Conservation (phyloP, 2,113 vertebrate species). For the Strix uralensis region DNA sequence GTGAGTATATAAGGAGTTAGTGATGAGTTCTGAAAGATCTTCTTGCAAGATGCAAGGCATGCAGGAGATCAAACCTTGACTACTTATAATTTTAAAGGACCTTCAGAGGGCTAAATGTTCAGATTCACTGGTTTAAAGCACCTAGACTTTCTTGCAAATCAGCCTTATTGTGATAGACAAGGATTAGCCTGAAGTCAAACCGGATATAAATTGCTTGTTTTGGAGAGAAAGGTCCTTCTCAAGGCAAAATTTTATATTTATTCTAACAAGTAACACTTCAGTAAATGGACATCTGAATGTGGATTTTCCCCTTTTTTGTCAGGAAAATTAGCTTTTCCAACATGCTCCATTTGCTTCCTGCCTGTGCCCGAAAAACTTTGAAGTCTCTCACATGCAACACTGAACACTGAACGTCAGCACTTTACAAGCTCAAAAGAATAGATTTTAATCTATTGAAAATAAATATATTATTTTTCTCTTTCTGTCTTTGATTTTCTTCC, state of each 20-base stretch:
- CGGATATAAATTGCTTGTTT: not conserved
- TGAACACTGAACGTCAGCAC: not conserved
- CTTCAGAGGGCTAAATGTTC: not conserved
- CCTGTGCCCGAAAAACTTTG: not conserved
- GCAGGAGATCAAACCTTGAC: not conserved
- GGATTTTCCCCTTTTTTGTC: not conserved
- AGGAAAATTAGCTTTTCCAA: not conserved
- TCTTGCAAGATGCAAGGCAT: not conserved
- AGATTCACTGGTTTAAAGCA: not conserved
- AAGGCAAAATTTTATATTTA: slow-evolving; percentile 23
- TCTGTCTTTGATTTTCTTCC: not conserved
- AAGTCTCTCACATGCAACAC: not conserved
- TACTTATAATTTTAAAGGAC: not conserved
- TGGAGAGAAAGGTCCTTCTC: not conserved
- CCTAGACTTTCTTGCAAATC: not conserved
- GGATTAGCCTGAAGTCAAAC: not conserved
- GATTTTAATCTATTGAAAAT: not conserved
- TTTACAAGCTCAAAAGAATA: not conserved
- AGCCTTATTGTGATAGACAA: not conserved
- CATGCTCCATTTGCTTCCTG: not conserved
- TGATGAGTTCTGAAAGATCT: not conserved
- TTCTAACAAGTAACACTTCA: not conserved
- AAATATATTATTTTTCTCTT: not conserved
- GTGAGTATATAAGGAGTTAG: not conserved
- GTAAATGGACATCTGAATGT: not conserved